These are phyloP conservation scores for Drosophila bocqueti DNA, from an alignment of 1,140 invertebrate species.

Conservation along the genomic window DNA sequence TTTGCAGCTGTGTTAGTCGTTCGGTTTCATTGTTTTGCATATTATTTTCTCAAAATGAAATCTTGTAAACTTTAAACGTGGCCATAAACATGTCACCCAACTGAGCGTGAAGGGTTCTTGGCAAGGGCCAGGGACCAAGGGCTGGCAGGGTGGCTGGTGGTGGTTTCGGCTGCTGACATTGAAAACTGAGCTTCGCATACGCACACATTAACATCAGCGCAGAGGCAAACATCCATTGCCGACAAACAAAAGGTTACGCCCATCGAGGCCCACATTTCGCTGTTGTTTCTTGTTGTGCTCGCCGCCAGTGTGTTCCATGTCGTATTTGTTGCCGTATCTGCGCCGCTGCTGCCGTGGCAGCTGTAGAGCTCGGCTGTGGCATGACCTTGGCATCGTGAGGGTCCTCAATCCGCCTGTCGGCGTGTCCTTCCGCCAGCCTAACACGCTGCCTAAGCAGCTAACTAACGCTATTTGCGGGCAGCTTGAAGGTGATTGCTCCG, in stretches of 20 bases:
- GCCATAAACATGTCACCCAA: constrained; percentile 47
- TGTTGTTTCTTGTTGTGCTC: constrained; percentile 33
- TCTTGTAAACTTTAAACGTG: constrained; percentile 39
- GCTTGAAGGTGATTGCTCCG: constrained; percentile 9
- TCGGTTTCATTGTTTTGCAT: neutral
- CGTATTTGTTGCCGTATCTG: constrained; percentile 34
- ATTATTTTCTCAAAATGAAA: constrained; percentile 34
- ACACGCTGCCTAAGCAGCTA: constrained; percentile 42
- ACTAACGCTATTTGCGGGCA: constrained; percentile 43
- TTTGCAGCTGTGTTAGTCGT: neutral
- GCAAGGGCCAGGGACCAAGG: neutral
- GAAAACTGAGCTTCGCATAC: constrained; percentile 70
- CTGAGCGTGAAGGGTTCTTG: constrained; percentile 13
- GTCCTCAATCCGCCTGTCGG: constrained; percentile 56
- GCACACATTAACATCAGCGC: constrained; percentile 33
- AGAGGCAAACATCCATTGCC: constrained; percentile 31
- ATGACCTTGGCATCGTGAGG: constrained; percentile 57
- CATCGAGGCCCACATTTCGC: constrained; percentile 58
- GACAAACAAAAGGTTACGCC: constrained; percentile 73
- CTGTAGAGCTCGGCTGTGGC: constrained; percentile 33
- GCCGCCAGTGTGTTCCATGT: constrained; percentile 11
- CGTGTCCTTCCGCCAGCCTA: constrained; percentile 47
- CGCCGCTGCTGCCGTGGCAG: constrained; percentile 14
- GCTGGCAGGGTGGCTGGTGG: constrained; percentile 1
- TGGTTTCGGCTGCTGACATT: constrained; percentile 68